phyloP scores from a whole-genome alignment of 2,888 invertebrate genomes.

The Cheilosia impressa region DNA sequence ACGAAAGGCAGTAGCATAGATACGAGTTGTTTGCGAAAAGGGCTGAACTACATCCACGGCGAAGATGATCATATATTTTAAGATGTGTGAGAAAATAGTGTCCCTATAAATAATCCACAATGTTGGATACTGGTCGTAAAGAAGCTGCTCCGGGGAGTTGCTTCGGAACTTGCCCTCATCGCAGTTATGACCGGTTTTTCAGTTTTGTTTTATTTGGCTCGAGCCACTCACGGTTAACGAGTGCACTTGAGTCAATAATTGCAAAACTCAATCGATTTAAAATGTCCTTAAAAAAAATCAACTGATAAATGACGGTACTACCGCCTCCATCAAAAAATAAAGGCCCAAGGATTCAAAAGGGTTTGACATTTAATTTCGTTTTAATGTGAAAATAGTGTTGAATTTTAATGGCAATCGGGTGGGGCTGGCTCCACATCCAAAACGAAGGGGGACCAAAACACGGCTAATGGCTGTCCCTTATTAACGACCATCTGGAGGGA shows the following conservation, averaged over 20 bases:
- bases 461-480: slow-evolving; percentile 58
- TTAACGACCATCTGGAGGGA: slow-evolving; percentile 52
- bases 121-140: slow-evolving; percentile 52
- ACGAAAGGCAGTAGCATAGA: slow-evolving; percentile 22
- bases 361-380: slow-evolving; percentile 71
- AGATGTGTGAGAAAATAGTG: slow-evolving; percentile 60
- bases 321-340: background rate
- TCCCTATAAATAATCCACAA: slow-evolving; percentile 60
- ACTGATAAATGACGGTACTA: slow-evolving; percentile 17
- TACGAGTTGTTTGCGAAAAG: slow-evolving; percentile 32
- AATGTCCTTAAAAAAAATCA: background rate
- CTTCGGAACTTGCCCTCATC: slow-evolving; percentile 16
- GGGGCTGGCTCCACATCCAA: background rate
- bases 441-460: slow-evolving; percentile 13
- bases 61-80: slow-evolving; percentile 43
- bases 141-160: slow-evolving; percentile 16
- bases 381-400: slow-evolving; percentile 70
- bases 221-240: background rate
- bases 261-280: background rate
- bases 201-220: slow-evolving; percentile 22
- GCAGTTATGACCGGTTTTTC: slow-evolving; percentile 19
- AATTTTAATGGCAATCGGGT: slow-evolving; percentile 39
- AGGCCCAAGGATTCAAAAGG: slow-evolving; percentile 37
- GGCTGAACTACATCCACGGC: slow-evolving; percentile 23
- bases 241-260: background rate